Conservation (phyloP, 1,140 invertebrate species). For the Brachionus manjavacas region DNA sequence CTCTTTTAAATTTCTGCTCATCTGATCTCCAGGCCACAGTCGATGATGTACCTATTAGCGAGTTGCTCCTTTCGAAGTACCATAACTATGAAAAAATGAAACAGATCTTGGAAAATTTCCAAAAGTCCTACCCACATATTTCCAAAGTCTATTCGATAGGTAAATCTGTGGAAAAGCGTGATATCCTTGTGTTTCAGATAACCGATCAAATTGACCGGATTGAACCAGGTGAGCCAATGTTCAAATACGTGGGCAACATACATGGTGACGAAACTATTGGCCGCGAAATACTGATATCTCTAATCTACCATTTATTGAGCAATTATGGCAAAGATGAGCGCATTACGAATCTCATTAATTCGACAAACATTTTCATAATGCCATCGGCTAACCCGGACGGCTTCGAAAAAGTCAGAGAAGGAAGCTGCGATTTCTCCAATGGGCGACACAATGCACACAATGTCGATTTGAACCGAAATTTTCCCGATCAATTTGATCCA, state of each 20-base stretch:
- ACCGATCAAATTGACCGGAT: slow-evolving; percentile 70
- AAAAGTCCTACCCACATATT: slow-evolving; percentile 68
- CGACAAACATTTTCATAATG: slow-evolving; percentile 76
- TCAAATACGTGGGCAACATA: slow-evolving; percentile 86
- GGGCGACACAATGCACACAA: slow-evolving; percentile 70
- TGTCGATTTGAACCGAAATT: slow-evolving; percentile 91
- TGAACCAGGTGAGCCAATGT: slow-evolving; percentile 63
- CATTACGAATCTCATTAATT: slow-evolving; percentile 49
- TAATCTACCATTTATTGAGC: slow-evolving; percentile 63
- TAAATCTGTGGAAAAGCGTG: slow-evolving; percentile 66
- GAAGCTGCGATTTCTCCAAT: neutral
- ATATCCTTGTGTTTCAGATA: slow-evolving; percentile 16
- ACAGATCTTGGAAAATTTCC: slow-evolving; percentile 11
- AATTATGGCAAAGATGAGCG: slow-evolving; percentile 7
- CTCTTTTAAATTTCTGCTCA: neutral
- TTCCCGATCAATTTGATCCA: slow-evolving; percentile 68
- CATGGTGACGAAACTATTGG: slow-evolving; percentile 85
- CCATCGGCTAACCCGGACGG: slow-evolving; percentile 80
- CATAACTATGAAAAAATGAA: slow-evolving; percentile 37
- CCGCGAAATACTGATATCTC: slow-evolving; percentile 71
- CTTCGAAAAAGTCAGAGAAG: slow-evolving; percentile 34
- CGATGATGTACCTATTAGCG: neutral
- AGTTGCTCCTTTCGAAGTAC: neutral
- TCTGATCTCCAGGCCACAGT: neutral
- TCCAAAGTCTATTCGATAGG: slow-evolving; percentile 80